phyloP scores from a whole-genome alignment of 2,113 vertebrate genomes.

The Montifringilla adamsi region DNA sequence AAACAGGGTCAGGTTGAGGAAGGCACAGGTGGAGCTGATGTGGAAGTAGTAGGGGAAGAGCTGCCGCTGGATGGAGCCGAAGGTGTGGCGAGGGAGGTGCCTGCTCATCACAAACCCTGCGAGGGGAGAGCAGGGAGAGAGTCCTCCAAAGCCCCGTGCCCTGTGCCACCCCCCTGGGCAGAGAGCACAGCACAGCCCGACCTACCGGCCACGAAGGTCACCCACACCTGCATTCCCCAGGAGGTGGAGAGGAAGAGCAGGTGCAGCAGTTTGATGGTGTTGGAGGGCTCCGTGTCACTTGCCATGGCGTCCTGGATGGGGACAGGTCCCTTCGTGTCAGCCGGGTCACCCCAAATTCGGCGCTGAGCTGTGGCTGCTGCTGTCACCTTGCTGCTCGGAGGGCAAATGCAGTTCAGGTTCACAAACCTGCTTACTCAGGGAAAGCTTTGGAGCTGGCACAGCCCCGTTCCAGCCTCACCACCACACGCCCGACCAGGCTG shows the following conservation, averaged over 20 bases:
- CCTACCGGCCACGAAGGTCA: constrained; percentile 81
- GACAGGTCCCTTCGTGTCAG: neutral
- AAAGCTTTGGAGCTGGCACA: neutral
- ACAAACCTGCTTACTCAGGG: neutral
- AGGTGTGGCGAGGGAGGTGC: constrained; percentile 79
- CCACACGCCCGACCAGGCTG: rapidly evolving
- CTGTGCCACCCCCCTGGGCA: neutral
- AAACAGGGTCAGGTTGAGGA: constrained; percentile 81
- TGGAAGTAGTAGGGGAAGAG: constrained; percentile 84
- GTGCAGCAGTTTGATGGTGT: constrained; percentile 76
- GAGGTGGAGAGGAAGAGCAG: constrained; percentile 80
- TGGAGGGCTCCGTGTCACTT: constrained; percentile 48
- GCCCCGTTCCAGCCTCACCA: neutral
- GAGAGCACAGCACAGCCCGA: neutral
- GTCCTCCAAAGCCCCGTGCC: neutral
- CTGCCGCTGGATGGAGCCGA: constrained; percentile 76
- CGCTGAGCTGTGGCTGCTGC: neutral
- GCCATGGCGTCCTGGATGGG: neutral
- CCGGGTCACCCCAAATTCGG: rapidly evolving
- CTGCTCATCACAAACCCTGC: constrained; percentile 77
- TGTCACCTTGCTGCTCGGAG: neutral
- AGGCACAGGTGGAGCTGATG: constrained; percentile 78
- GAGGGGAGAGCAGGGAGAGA: neutral
- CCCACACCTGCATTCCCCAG: constrained; percentile 86
- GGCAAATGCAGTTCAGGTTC: neutral